Evolutionary conservation across 2,113 vertebrate genomes (phyloP), one percentile per base, ranked within the genome.

Genomic region (Nothobranchius furzeri): DNA sequence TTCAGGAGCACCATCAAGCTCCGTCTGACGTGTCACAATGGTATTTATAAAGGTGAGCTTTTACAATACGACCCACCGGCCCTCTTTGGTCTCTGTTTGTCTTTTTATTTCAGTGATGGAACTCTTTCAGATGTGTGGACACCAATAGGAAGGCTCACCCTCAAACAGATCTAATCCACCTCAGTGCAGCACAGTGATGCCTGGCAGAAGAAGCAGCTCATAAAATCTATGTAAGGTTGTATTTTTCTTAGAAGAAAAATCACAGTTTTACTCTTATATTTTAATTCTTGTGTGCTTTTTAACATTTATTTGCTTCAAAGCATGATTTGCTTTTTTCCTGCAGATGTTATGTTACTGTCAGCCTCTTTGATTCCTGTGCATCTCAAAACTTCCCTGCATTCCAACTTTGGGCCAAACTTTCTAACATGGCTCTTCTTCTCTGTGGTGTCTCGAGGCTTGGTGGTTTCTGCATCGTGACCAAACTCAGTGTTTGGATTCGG

Each of bases 61-160:
- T 20, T 20, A 20, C 67, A 64, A 55, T 58, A 56, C 62, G 43
- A 57, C 50, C 75, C 47, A 60, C 70, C n/a, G 24, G 8, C 72
- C 79, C 53, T 86, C 81, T 88, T 87, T 90, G 88, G 83, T 79
- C 76, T 87, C 48, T 76, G 54, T 17, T 49, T 14, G 57, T 55
- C 49, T 47, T 78, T 37, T 37, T 7, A 58, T 55, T 24, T 45
- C 9, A 54, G 43, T 10, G 12, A 58, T 61, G 20, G 20, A 20
- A 20, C 20, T 20, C 20, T 20, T 20, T 20, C 20, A 20, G 20
- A 20, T 20, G 20, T 20, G 20, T 20, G 20, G 20, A 20, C 20
- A 20, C 20, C 20, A 20, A 20, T 20, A 20, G 20, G 20, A 20
- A 20, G 20, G 20, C 20, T 20, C 20, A 20, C 20, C 20, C 20